These are phyloP conservation scores for Rhabdophis nuchalis DNA, from an alignment of 2,797 vertebrate genomes.

Conservation along the genomic window DNA sequence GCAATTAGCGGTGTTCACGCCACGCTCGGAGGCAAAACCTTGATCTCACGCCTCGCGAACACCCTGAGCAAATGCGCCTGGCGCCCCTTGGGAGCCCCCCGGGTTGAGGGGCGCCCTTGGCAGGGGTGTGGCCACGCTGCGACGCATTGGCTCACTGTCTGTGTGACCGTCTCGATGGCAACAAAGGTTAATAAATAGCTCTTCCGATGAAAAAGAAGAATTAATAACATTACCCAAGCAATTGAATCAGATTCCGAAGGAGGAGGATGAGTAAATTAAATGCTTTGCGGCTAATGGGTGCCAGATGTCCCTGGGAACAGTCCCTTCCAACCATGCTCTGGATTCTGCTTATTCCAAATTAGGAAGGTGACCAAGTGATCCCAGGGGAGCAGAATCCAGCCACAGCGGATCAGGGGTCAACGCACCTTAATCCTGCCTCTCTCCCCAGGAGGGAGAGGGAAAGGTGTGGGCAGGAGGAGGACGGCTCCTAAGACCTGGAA, in stretches of 20 bases:
- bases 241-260: slow-evolving; percentile 40
- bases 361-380: slow-evolving; percentile 26
- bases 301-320: slow-evolving; percentile 45
- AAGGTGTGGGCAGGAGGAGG: rapidly evolving
- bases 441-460: neutral
- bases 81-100: too few relatives aligned
- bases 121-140: neutral
- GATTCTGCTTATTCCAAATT: slow-evolving; percentile 36
- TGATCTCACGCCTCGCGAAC: neutral
- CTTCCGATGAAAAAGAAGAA: slow-evolving; percentile 22
- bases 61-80: neutral
- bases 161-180: neutral
- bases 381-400: slow-evolving; percentile 26
- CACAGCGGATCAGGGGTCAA: slow-evolving; percentile 4
- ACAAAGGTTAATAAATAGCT: slow-evolving; percentile 25
- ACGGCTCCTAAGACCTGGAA: neutral
- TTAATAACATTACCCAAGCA: slow-evolving; percentile 37
- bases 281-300: slow-evolving; percentile 44
- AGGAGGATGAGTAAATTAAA: slow-evolving; percentile 48
- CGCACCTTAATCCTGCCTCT: neutral
- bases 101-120: neutral
- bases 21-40: neutral
- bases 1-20: neutral
- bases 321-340: slow-evolving; percentile 44
- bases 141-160: neutral